Evolutionary conservation across 1,140 invertebrate genomes (phyloP).

Genomic region (Drosophila ercepeae): DNA sequence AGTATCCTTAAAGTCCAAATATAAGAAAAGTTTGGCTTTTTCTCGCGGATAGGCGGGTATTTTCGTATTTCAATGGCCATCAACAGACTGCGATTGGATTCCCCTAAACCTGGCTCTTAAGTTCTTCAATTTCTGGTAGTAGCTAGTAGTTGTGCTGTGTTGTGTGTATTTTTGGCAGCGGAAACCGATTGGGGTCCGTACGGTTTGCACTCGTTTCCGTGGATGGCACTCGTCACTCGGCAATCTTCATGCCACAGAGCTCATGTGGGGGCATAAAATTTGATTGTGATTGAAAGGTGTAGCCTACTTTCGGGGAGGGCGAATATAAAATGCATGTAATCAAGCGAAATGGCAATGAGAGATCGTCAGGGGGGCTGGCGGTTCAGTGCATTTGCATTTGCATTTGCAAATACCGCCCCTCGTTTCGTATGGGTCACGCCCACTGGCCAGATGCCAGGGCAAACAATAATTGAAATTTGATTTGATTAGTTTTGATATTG

Average conservation of each 20-base stretch:
- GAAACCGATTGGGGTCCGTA: slow-evolving; percentile 21
- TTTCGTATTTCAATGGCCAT: slow-evolving; percentile 4
- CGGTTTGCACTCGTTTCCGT: slow-evolving; percentile 29
- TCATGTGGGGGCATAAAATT: slow-evolving; percentile 69
- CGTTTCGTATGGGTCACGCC: slow-evolving; percentile 36
- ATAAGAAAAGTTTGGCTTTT: no score
- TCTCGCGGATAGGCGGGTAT: no score
- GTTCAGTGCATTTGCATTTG: slow-evolving; percentile 41
- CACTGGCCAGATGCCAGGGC: slow-evolving; percentile 28
- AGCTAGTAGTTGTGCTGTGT: slow-evolving; percentile 13
- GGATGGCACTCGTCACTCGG: slow-evolving; percentile 8
- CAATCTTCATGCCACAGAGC: slow-evolving; percentile 4
- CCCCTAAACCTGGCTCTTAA: background rate
- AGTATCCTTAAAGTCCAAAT: background rate
- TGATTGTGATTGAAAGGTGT: slow-evolving; percentile 83
- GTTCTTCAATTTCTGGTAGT: background rate
- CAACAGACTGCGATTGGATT: slow-evolving; percentile 2
- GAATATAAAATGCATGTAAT: slow-evolving; percentile 82
- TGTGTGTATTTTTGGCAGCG: slow-evolving; percentile 8
- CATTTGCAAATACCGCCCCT: slow-evolving; percentile 52
- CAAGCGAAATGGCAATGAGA: slow-evolving; percentile 74
- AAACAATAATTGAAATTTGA: slow-evolving; percentile 80
- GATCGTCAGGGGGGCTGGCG: slow-evolving; percentile 16
- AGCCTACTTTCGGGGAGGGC: slow-evolving; percentile 76
- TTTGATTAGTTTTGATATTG: slow-evolving; percentile 76